These are phyloP conservation scores for Pangasianodon hypophthalmus DNA, from an alignment of 2,113 vertebrate genomes.

Conservation along the genomic window DNA sequence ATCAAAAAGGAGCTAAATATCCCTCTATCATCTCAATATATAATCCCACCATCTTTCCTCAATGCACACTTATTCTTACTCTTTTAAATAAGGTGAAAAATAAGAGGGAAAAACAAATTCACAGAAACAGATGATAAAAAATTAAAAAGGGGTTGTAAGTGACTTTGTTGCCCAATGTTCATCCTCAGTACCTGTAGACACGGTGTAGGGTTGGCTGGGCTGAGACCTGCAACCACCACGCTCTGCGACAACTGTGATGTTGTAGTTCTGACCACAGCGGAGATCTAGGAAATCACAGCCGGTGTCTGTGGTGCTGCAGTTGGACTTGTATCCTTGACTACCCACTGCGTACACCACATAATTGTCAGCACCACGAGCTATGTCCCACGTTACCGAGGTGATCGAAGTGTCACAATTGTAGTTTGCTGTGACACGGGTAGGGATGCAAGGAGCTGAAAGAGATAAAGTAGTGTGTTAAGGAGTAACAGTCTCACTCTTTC, in stretches of 20 bases:
- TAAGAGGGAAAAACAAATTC: not conserved
- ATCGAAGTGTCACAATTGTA: conserved; percentile 65
- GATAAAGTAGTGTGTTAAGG: not conserved
- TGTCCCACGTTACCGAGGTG: conserved; percentile 68
- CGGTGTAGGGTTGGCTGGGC: conserved; percentile 55
- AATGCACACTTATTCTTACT: not conserved
- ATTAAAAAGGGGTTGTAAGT: not conserved
- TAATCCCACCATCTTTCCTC: not conserved
- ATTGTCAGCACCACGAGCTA: conserved; percentile 58
- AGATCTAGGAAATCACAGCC: conserved; percentile 63
- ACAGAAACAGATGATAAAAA: not conserved
- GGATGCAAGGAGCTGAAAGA: conserved; percentile 71
- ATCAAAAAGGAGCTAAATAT: not conserved
- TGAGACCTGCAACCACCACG: conserved; percentile 62
- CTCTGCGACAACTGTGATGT: conserved; percentile 65
- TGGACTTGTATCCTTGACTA: conserved; percentile 52
- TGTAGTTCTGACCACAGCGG: conserved; percentile 73
- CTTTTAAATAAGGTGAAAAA: not conserved
- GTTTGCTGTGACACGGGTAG: conserved; percentile 54
- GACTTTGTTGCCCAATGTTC: not conserved
- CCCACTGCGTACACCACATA: conserved; percentile 66
- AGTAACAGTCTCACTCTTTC: not conserved
- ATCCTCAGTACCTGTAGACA: conserved; percentile 65
- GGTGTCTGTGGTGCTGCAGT: conserved; percentile 56
- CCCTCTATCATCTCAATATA: not conserved